These are phyloP conservation scores for Sinelater perroti DNA, from an alignment of 2,888 invertebrate genomes.

Conservation along the genomic window DNA sequence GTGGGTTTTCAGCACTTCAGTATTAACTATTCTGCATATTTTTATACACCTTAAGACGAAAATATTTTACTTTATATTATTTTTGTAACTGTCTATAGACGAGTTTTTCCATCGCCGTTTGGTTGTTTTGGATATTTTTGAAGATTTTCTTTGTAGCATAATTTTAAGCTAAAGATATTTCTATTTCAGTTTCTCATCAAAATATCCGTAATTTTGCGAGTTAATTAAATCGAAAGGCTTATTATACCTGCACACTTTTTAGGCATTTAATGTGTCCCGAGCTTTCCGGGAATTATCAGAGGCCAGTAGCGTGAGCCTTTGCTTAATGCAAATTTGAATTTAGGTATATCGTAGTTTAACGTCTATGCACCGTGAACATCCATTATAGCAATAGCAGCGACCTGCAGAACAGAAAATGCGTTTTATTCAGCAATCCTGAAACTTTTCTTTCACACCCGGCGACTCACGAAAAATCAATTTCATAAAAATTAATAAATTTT, in stretches of 20 bases:
- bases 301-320: slow-evolving; percentile 23
- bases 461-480: slow-evolving; percentile 7
- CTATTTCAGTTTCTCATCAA: too few species aligned
- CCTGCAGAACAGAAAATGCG: background rate
- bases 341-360: slow-evolving; percentile 2
- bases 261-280: slow-evolving; percentile 19
- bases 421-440: background rate
- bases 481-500: slow-evolving; percentile 10
- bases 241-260: slow-evolving; percentile 6
- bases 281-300: slow-evolving; percentile 26
- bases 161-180: too few species aligned
- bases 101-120: too few species aligned
- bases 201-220: too few species aligned
- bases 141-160: too few species aligned
- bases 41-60: too few species aligned
- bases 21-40: too few species aligned
- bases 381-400: background rate
- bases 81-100: too few species aligned
- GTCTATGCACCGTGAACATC: background rate
- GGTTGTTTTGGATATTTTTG: too few species aligned
- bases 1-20: too few species aligned
- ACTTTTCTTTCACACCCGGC: background rate
- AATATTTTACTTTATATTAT: too few species aligned
- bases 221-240: slow-evolving; percentile 12
- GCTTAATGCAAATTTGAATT: slow-evolving; percentile 9